Evolutionary conservation across 2,888 invertebrate genomes (phyloP).

Genomic region (Temnothorax rugatulus): DNA sequence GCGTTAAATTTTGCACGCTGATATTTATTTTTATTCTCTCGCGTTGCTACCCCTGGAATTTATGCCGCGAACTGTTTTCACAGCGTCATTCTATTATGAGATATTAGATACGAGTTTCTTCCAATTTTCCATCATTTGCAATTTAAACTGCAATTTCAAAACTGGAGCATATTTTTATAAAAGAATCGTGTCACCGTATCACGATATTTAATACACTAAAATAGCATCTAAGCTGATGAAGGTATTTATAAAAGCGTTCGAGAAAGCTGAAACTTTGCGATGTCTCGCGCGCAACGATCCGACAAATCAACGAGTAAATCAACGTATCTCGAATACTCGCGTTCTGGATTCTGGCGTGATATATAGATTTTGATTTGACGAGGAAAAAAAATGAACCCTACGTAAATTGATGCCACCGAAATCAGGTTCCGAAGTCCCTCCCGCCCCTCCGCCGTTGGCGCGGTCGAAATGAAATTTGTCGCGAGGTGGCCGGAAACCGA

Average conservation of each 20-base stretch:
- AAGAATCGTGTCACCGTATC: not conserved
- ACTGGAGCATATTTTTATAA: not conserved
- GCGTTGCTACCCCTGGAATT: not conserved
- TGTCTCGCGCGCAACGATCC: not conserved
- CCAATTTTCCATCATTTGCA: not conserved
- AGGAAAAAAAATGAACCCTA: not conserved
- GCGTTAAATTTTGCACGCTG: not conserved
- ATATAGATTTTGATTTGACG: not conserved
- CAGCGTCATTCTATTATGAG: not conserved
- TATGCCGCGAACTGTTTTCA: not conserved
- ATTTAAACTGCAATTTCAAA: not conserved
- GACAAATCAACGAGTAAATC: not conserved
- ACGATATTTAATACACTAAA: not conserved
- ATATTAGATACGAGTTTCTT: not conserved
- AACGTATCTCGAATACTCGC: not conserved
- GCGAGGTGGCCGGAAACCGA: conserved; percentile 4
- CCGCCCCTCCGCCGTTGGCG: not conserved
- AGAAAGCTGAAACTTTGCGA: not conserved
- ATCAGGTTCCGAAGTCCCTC: not conserved
- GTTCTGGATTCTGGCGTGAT: not conserved
- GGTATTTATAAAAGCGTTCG: not conserved
- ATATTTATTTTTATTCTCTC: not conserved
- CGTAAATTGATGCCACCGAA: not conserved
- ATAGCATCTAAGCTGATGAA: not conserved
- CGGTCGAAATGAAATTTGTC: conserved; percentile 12